Base-by-base conservation (phyloP, 2,888 invertebrate genomes). In the Cecidostiba fungosa region DNA sequence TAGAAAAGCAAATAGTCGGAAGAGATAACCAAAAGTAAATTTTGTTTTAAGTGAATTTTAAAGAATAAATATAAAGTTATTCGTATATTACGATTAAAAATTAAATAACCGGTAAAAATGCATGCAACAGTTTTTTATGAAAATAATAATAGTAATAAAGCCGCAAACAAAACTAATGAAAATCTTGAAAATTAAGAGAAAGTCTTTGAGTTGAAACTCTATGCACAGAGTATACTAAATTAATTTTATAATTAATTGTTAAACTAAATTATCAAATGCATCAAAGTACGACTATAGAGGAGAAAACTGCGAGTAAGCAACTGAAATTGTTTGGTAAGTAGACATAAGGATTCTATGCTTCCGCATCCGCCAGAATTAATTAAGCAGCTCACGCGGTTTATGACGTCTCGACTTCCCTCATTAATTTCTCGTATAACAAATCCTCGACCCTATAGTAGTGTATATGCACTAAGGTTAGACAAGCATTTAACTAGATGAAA, bases 341-440 rank as follows among this genome's bases (percentile, higher is more conserved):
- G 88, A 88, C 82, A 83, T 79, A 82, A 82, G 87, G 88, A 88
- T 87, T 88, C 86, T 86, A 85, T 88, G n/a, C 50, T 79, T 85
- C 87, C 87, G 80, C 73, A 78, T 82, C 84, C 87, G 86, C 87
- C 87, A 85, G 85, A 88, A 90, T 89, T 90, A 89, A 79, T 69
- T 79, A 79, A 79, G 69, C 79, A 66, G 47, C 77, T 54, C 84
- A 72, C 59, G 69, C 87, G 86, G 87, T 88, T 88, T 89, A 89
- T 88, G 88, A 88, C 88, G 88, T 88, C 79, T 66, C 88, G 88
- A 88, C 88, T 88, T 89, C 88, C 87, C 88, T 88, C 88, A 88
- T 89, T 89, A 89, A 89, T 89, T 88, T 87, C 87, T 86, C 87
- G 88, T 88, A 86, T 87, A 77, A 62, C 77, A 77, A 77, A 77